Conservation (phyloP, 2,888 invertebrate genomes). For the Imbricaverruca yamaguchii region DNA sequence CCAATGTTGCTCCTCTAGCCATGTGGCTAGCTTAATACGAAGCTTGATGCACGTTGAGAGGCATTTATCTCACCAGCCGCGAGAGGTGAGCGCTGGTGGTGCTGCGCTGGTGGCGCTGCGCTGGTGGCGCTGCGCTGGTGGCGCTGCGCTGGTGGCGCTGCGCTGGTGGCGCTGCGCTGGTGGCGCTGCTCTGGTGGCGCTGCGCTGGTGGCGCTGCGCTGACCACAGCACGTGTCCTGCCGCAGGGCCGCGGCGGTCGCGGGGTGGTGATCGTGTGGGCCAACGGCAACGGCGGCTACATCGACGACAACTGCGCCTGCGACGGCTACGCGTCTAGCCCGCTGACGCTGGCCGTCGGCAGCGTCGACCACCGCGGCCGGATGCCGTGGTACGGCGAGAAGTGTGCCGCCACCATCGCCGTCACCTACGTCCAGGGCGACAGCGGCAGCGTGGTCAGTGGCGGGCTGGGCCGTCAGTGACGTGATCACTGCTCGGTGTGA, state of each 20-base stretch:
- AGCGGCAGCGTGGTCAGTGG: constrained; percentile 50
- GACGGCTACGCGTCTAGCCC: constrained; percentile 81
- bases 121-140: no score
- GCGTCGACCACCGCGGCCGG: constrained; percentile 61
- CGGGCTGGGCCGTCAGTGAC: constrained; percentile 42
- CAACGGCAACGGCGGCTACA: constrained; percentile 79
- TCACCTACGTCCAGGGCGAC: constrained; percentile 82
- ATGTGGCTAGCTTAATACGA: no score
- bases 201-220: no score
- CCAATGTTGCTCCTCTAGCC: no score
- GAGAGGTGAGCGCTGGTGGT: no score
- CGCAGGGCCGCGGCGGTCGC: constrained; percentile 59
- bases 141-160: no score
- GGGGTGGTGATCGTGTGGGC: constrained; percentile 89
- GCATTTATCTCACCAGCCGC: no score
- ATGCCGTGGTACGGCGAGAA: constrained; percentile 88
- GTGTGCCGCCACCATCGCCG: constrained; percentile 78
- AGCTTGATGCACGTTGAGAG: no score
- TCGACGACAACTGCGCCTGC: constrained; percentile 79
- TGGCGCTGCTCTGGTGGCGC: no score
- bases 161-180: no score
- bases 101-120: no score
- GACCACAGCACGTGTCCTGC: neutral
- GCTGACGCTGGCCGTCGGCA: constrained; percentile 79
- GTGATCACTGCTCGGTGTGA: no score